These are phyloP conservation scores for Cephus nigrinus DNA, from an alignment of 2,888 invertebrate species.

Conservation along the genomic window DNA sequence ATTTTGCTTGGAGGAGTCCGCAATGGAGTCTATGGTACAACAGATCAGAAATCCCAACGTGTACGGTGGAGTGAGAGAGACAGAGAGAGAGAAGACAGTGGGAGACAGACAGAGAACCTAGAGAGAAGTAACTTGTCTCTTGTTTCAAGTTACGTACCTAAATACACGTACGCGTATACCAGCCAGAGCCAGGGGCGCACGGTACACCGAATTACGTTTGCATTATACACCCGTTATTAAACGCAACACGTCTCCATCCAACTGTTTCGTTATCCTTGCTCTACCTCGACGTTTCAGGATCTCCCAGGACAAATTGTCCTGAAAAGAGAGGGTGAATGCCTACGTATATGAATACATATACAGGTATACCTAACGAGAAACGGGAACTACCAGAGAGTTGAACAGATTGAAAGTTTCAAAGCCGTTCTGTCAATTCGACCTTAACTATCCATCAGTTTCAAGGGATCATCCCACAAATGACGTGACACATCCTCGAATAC, in stretches of 20 bases:
- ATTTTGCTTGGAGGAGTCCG: not conserved
- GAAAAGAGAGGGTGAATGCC: not conserved
- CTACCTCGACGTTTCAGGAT: not conserved
- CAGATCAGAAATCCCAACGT: not conserved
- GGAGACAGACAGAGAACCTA: slow-evolving; percentile 8
- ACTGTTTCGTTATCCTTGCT: not conserved
- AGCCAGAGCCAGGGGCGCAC: not conserved
- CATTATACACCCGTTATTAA: slow-evolving; percentile 5
- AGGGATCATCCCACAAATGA: not conserved
- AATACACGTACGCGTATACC: not conserved
- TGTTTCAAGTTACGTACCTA: not conserved
- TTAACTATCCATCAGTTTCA: not conserved
- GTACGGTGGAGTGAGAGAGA: slow-evolving; percentile 1
- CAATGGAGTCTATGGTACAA: not conserved
- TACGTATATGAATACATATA: not conserved
- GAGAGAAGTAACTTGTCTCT: not conserved
- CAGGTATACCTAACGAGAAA: not conserved
- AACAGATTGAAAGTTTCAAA: not conserved
- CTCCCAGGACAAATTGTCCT: not conserved
- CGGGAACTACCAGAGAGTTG: not conserved
- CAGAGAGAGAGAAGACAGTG: slow-evolving; percentile 11
- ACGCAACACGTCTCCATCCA: slow-evolving; percentile 6
- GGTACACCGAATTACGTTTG: not conserved
- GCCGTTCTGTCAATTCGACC: not conserved
- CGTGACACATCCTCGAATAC: not conserved